These are phyloP conservation scores for Acomys russatus DNA, from an alignment of 2,797 vertebrate genomes.

Conservation along the genomic window DNA sequence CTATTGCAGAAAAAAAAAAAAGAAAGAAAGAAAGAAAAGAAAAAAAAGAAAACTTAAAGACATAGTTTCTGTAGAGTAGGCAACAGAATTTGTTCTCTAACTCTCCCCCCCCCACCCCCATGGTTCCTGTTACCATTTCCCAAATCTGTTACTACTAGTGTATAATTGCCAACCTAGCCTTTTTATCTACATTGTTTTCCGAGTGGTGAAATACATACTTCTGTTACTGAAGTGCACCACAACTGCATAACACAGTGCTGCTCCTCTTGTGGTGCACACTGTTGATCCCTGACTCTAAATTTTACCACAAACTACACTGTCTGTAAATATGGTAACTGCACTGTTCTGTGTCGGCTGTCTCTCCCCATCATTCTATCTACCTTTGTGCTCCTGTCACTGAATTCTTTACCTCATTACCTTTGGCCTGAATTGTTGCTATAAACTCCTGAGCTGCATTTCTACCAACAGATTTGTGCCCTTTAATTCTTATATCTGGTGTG, in stretches of 20 bases:
- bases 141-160: conserved; percentile 39
- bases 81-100: not conserved
- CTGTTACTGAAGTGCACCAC: conserved; percentile 6
- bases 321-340: conserved; percentile 7
- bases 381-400: conserved; percentile 10
- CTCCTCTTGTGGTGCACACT: not conserved
- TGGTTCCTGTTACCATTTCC: conserved; percentile 12
- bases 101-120: not conserved
- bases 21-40: no score
- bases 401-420: conserved; percentile 44
- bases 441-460: conserved; percentile 41
- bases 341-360: not conserved
- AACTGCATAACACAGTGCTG: conserved; percentile 10
- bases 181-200: conserved; percentile 11
- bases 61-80: not conserved
- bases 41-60: conserved; percentile 55
- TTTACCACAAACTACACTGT: conserved; percentile 4
- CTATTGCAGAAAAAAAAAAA: not conserved
- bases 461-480: not conserved
- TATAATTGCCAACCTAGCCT: conserved; percentile 20
- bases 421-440: conserved; percentile 32
- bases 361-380: not conserved
- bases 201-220: conserved; percentile 28
- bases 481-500: conserved; percentile 5
- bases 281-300: not conserved